Evolutionary conservation across 1,140 invertebrate species (phyloP).

Genomic region (Papilio xuthus): DNA sequence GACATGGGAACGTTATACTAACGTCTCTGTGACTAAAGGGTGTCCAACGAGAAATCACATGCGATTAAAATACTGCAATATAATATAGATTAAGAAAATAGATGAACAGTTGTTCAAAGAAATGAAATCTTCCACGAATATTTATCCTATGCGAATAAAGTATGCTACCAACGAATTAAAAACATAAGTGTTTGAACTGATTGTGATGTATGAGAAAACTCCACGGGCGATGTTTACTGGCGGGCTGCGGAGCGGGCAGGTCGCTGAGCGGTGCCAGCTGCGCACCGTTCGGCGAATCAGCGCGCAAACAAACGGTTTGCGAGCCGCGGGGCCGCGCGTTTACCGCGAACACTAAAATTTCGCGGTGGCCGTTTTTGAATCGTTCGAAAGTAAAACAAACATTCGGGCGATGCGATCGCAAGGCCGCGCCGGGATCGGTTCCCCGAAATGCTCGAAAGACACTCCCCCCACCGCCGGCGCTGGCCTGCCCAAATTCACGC

Average conservation of each 20-base stretch:
- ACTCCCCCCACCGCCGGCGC: conserved; percentile 15
- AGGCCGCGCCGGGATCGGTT: conserved; percentile 66
- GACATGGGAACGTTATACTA: conserved; percentile 1
- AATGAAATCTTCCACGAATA: not conserved
- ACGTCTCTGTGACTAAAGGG: not conserved
- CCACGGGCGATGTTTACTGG: conserved; percentile 51
- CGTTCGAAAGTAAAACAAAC: conserved; percentile 75
- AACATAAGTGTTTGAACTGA: not conserved
- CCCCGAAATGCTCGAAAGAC: conserved; percentile 54
- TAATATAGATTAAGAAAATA: not conserved
- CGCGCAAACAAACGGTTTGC: conserved; percentile 69
- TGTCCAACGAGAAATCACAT: not conserved
- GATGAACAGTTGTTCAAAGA: not conserved
- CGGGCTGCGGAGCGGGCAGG: conserved; percentile 53
- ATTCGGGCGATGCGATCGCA: conserved; percentile 69
- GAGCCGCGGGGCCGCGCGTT: conserved; percentile 51
- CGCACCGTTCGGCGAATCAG: conserved; percentile 66
- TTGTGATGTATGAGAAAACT: conserved; percentile 29
- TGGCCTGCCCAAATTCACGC: not conserved
- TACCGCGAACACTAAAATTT: conserved; percentile 70
- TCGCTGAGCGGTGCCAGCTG: conserved; percentile 61
- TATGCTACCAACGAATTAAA: not conserved
- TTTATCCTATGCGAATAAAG: not conserved
- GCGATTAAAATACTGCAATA: not conserved
- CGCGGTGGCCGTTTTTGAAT: conserved; percentile 73